Evolutionary conservation across 2,113 vertebrate genomes (phyloP), one percentile per base, ranked within the genome.

Genomic region (Apistogramma diplotaenia): DNA sequence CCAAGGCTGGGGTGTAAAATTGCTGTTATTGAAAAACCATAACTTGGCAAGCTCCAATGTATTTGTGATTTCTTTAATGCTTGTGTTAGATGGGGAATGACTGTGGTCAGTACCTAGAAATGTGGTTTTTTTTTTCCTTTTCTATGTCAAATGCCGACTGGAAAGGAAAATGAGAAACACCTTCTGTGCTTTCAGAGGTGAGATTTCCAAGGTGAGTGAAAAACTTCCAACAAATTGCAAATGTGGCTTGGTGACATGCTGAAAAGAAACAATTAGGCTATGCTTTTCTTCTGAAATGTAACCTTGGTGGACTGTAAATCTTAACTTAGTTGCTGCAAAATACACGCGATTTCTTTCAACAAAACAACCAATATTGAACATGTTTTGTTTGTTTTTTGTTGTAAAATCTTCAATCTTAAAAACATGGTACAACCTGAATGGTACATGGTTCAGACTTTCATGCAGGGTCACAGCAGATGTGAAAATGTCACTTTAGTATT

Each of bases 131-230:
- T 87, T 87, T 76, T 46, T 10, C 8, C 8, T 33, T 83, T 76
- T 59, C 62, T 33, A 55, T 65, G 81, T 84, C 81, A 82, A 71
- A 89, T 40, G 37, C 60, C 61, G 49, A 79, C 67, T 73, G 72
- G 29, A 85, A 75, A 54, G 13, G 40, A 73, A 84, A 77, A 87
- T 89, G 82, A 91, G 74, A 91, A 89, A 93, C 37, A 54, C 60
- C 67, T 40, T 53, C 60, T 80, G 8, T 75, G 67, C 57, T 79
- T 88, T 83, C 49, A 51, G 37, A 76, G 76, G 75, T 49, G 43
- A 85, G 37, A 81, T 88, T 87, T 88, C 56, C 73, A 9, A 4
- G 12, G 40, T 46, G 67, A 79, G 29, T 71, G 74, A 92, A 91
- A 91, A 85, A 31, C 82, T 71, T 88, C 71, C 40, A 78, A 78